phyloP scores from a whole-genome alignment of 2,113 vertebrate species.

The Cheirogaleus medius region DNA sequence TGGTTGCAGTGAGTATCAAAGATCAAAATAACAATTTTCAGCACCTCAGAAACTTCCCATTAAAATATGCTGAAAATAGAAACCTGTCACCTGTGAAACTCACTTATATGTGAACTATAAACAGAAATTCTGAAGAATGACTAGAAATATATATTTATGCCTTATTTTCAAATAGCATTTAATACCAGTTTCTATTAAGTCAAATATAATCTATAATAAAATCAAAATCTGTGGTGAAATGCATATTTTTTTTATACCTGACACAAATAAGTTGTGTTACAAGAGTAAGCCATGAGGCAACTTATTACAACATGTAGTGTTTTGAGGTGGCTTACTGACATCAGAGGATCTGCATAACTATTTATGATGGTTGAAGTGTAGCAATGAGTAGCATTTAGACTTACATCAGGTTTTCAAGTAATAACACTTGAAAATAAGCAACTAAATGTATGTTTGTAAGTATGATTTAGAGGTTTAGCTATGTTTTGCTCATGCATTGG shows the following conservation, averaged over 20 bases:
- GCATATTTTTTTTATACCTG: not conserved
- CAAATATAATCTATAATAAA: constrained; percentile 13
- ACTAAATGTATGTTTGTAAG: not conserved
- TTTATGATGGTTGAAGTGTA: not conserved
- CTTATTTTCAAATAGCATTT: not conserved
- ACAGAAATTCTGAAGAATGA: not conserved
- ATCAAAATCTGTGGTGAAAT: constrained; percentile 6
- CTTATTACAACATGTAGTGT: not conserved
- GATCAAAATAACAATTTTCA: constrained; percentile 10
- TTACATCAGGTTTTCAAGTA: not conserved
- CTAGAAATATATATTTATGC: not conserved
- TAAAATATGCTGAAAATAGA: constrained; percentile 17
- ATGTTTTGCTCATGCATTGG: not conserved
- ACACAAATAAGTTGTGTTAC: not conserved
- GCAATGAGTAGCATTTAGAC: not conserved
- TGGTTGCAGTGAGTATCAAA: not conserved
- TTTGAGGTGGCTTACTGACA: not conserved
- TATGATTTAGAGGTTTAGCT: not conserved
- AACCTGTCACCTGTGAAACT: not conserved
- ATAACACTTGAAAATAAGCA: not conserved
- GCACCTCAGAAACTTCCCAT: not conserved
- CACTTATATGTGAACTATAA: not conserved
- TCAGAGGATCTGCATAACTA: not conserved
- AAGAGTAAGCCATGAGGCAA: not conserved
- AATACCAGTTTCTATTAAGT: not conserved